Base-by-base conservation (phyloP, 2,888 invertebrate species). In the Tenodera sinensis region DNA sequence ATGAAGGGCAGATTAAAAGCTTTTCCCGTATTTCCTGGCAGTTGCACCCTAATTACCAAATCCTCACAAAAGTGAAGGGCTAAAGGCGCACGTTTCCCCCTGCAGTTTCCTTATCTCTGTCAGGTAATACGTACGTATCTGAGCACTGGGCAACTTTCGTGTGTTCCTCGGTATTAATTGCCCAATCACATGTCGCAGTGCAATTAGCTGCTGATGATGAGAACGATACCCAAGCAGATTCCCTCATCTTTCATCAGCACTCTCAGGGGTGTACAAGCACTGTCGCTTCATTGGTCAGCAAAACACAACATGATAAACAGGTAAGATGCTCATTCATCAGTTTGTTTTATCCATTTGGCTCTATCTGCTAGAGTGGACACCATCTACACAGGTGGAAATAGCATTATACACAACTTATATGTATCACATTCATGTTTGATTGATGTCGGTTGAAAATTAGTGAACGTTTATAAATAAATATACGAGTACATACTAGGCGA, bases 181-280 rank as follows among this genome's bases (percentile, higher is more conserved):
- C 82, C 28, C 84, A 84, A 83, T 88, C 88, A 81, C 88, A 88
- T 71, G 88, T 71, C 83, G 84, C 85, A 84, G 84, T 15, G 88
- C 84, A 88, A 88, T 88, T 88, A 88, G 87, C 82, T n/a, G 34
- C 87, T 87, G 87, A 30, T 82, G 87, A 87, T 87, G 87, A 87
- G 87, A 42, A 28, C 85, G 54, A 71, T 71, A 71, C 54, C 54
- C 25, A 71, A 71, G 54, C 54, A 71, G 54, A 71, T 20, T 71
- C 54, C 54, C 54, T 71, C 54, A 4, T 71, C 54, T 71, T 71
- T 20, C 54, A 71, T 71, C 54, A 71, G 25, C 54, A 14, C 25
- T 3, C 54, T 3, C 54, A 71, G 54, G 54, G 54, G 25, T 71
- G 54, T 1, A 71, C 54, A 71, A 71, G 25, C 15, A 8, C 0